phyloP scores from a whole-genome alignment of 2,888 invertebrate genomes.

The Anaspis maculata region DNA sequence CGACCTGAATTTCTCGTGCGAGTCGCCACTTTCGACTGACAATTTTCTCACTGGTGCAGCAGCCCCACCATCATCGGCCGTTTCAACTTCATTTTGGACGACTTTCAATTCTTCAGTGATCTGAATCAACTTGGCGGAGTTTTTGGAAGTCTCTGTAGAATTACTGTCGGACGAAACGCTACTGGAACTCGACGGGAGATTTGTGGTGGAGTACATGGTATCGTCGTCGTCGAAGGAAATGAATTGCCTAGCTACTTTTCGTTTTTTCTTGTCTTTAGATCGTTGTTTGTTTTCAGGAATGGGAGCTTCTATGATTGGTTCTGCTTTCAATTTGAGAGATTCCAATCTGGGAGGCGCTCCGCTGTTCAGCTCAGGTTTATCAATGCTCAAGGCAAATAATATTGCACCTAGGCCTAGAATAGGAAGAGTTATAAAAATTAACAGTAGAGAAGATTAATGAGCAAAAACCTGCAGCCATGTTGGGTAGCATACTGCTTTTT shows the following conservation, averaged over 20 bases:
- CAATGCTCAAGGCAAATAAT: slow-evolving; percentile 86
- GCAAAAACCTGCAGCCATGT: slow-evolving; percentile 80
- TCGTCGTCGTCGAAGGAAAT: slow-evolving; percentile 63
- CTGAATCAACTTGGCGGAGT: slow-evolving; percentile 10
- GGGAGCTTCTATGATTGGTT: slow-evolving; percentile 65
- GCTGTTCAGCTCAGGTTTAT: slow-evolving; percentile 73
- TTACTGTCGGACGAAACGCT: slow-evolving; percentile 31
- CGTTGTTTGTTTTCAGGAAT: slow-evolving; percentile 7
- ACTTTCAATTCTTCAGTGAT: slow-evolving; percentile 19
- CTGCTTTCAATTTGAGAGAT: slow-evolving; percentile 40
- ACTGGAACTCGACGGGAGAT: slow-evolving; percentile 33
- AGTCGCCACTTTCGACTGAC: slow-evolving; percentile 36
- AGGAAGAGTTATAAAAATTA: too few species aligned
- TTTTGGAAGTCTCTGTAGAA: slow-evolving; percentile 11
- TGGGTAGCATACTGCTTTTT: slow-evolving; percentile 67
- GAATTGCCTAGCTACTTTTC: slow-evolving; percentile 51
- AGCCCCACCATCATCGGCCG: too few species aligned
- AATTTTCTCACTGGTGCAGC: too few species aligned
- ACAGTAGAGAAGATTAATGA: too few species aligned
- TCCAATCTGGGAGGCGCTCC: slow-evolving; percentile 43
- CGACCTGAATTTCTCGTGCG: slow-evolving; percentile 29
- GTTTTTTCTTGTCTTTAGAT: slow-evolving; percentile 44
- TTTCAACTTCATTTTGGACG: slow-evolving; percentile 6
- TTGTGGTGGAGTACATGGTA: slow-evolving; percentile 34
- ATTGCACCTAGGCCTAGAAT: slow-evolving; percentile 83